phyloP scores from a whole-genome alignment of 2,113 vertebrate species.

The Ornithorhynchus anatinus region DNA sequence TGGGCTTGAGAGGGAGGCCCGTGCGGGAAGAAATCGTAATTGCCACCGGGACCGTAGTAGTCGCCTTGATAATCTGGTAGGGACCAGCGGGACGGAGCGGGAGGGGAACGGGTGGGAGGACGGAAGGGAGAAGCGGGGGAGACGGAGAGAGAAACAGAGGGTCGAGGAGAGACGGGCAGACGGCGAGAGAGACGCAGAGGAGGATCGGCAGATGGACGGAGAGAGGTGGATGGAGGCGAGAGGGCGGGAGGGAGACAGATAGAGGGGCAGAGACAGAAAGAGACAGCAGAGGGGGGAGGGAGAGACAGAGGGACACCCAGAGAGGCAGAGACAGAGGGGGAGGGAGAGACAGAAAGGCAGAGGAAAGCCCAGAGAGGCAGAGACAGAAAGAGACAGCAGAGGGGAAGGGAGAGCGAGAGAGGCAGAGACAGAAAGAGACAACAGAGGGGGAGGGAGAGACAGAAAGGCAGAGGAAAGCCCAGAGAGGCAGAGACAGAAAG shows the following conservation, averaged over 20 bases:
- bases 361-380: too few species aligned
- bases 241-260: neutral
- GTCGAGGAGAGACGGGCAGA: rapidly evolving
- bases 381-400: neutral
- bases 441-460: neutral
- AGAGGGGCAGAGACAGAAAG: neutral
- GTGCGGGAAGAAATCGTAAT: conserved; percentile 96
- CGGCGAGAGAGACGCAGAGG: neutral
- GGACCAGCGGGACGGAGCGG: rapidly evolving
- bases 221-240: neutral
- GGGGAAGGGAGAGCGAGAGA: neutral
- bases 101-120: neutral
- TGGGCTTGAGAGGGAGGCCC: conserved; percentile 95
- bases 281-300: neutral
- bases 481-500: neutral
- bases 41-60: conserved; percentile 90
- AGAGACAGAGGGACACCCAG: neutral
- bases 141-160: rapidly evolving
- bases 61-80: conserved; percentile 92
- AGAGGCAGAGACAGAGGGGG: too few species aligned
- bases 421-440: neutral
- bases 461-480: neutral
- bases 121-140: rapidly evolving
- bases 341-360: neutral
- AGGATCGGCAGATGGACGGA: rapidly evolving